Conservation (phyloP, 2,888 invertebrate species). For the Homarus gammarus region DNA sequence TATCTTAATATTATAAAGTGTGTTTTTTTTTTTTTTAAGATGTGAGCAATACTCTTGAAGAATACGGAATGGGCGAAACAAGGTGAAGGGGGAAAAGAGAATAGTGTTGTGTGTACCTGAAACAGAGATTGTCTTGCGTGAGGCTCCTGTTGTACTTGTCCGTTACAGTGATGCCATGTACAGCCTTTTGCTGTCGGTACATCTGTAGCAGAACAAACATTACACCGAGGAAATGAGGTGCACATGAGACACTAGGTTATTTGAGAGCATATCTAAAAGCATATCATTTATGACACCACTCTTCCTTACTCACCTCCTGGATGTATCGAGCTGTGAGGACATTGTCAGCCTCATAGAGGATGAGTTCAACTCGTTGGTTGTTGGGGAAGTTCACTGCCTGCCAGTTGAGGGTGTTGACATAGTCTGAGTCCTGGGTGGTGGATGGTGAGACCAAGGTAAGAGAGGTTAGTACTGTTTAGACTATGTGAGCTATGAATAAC, state of each 20-base stretch:
- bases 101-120: constrained; percentile 11
- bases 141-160: constrained; percentile 10
- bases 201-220: constrained; percentile 27
- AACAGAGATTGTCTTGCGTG: constrained; percentile 37
- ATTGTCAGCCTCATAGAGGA: constrained; percentile 77
- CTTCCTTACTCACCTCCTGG: constrained; percentile 27
- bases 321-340: constrained; percentile 82
- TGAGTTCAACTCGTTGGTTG: constrained; percentile 84
- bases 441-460: too few relatives aligned
- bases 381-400: constrained; percentile 85
- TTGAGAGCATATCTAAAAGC: not conserved
- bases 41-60: not conserved
- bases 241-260: not conserved
- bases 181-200: constrained; percentile 22
- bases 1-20: not conserved
- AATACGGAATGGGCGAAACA: not conserved
- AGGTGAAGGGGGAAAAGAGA: not conserved
- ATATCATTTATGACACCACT: not conserved
- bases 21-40: too few relatives aligned
- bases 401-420: constrained; percentile 86
- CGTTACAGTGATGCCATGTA: not conserved
- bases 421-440: constrained; percentile 78
- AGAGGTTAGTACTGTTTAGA: too few relatives aligned
- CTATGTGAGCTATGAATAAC: too few relatives aligned
- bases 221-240: not conserved